Conservation (phyloP, 2,797 vertebrate genomes). For the Sebastes iracundus region DNA sequence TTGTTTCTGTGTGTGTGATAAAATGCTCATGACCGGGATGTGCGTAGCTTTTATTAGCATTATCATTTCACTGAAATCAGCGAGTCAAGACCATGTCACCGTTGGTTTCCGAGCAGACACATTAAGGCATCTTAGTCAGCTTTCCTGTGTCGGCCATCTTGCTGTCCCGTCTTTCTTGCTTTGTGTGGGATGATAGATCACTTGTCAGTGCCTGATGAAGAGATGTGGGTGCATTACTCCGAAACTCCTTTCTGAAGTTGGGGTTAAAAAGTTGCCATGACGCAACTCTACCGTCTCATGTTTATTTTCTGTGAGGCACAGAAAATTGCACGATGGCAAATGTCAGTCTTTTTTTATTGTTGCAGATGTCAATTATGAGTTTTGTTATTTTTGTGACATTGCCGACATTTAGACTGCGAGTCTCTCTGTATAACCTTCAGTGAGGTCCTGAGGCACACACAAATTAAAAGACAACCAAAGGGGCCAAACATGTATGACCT, state of each 20-base stretch:
- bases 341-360: neutral
- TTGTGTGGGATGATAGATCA: slow-evolving; percentile 1
- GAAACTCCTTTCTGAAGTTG: neutral
- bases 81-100: slow-evolving; percentile 46
- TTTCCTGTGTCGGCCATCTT: slow-evolving; percentile 38
- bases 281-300: neutral
- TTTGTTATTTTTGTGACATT: slow-evolving; percentile 14
- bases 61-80: slow-evolving; percentile 38
- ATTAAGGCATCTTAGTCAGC: slow-evolving; percentile 43
- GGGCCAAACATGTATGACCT: slow-evolving; percentile 32
- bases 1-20: neutral
- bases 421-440: neutral
- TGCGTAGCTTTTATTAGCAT: slow-evolving; percentile 5
- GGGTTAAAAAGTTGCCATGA: neutral
- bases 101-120: slow-evolving; percentile 45
- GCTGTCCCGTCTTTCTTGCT: slow-evolving; percentile 16
- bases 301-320: slow-evolving; percentile 1
- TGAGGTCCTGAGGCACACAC: neutral
- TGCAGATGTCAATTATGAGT: neutral
- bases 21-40: neutral
- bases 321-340: neutral
- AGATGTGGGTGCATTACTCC: neutral
- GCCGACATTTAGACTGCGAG: neutral
- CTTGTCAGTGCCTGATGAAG: neutral
- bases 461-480: slow-evolving; percentile 7